Evolutionary conservation across 2,888 invertebrate genomes (phyloP).

Genomic region (Pharmacophagus antenor): DNA sequence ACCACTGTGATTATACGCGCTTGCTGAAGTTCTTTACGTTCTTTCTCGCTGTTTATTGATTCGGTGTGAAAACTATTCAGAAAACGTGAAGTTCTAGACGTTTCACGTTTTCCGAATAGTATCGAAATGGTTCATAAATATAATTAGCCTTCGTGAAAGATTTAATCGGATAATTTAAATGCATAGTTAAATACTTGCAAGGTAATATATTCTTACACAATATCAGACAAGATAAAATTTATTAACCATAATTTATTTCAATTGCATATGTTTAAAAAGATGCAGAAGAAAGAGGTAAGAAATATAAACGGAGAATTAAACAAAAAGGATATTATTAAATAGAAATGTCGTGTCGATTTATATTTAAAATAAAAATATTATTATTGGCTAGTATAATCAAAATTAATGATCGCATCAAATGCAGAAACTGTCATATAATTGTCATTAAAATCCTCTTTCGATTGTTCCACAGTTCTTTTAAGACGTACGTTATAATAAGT

Average conservation of each 20-base stretch:
- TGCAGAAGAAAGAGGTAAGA: background rate
- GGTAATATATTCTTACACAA: background rate
- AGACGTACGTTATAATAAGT: slow-evolving; percentile 51
- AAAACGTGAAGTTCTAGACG: slow-evolving; percentile 17
- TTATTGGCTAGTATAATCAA: background rate
- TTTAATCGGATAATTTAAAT: slow-evolving; percentile 25
- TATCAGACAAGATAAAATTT: background rate
- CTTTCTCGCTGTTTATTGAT: slow-evolving; percentile 32
- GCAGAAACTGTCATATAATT: background rate
- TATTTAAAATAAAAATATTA: background rate
- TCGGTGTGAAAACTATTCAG: too few species aligned
- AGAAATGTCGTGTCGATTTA: background rate
- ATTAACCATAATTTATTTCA: background rate
- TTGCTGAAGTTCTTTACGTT: slow-evolving; percentile 36
- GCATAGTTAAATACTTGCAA: background rate
- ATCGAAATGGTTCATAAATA: slow-evolving; percentile 26
- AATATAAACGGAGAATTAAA: background rate
- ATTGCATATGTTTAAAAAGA: background rate
- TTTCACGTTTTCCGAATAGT: slow-evolving; percentile 25
- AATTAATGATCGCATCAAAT: background rate
- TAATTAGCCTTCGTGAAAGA: slow-evolving; percentile 28
- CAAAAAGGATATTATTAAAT: background rate
- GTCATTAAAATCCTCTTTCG: slow-evolving; percentile 30
- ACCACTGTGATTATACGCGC: slow-evolving; percentile 35
- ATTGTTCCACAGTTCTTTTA: slow-evolving; percentile 37